Base-by-base conservation (phyloP, 2,113 vertebrate species). In the Trochalopteron elliotii region DNA sequence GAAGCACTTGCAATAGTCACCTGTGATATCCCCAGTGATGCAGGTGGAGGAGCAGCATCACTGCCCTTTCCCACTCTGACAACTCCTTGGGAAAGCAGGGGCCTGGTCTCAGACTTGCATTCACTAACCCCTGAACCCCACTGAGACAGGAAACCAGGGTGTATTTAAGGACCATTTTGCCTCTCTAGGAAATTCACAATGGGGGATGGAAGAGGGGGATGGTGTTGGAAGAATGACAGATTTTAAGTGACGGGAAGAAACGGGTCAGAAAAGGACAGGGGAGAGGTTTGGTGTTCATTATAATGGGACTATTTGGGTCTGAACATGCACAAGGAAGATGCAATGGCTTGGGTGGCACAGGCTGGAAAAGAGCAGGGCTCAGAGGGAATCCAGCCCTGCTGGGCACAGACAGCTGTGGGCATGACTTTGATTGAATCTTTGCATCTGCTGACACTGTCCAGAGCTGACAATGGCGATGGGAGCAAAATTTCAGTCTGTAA, bases 211-310 rank as follows among this genome's bases (percentile, higher is more conserved):
- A 30, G 40, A 77, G 82, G 63, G 80, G 75, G 45, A 30, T 7
- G 42, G 79, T 63, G 15, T 22, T 21, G 39, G 56, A 45, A 40
- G 49, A 78, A 37, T 67, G 80, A 57, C 30, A 64, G 53, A 25
- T 81, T 81, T 86, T 47, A 81, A 71, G 39, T 52, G 69, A 49
- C 31, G 52, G 52, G 70, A 91, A 91, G 17, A 94, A 84, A 64
- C 2, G 3, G 49, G 42, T 60, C 45, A 80, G 82, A 72, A 64
- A 15, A 56, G 49, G 39, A 12, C 24, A 84, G 37, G 44, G 35
- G 22, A 61, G 39, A 76, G n/a, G 31, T 81, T 64, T 13, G 21
- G 44, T 55, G 42, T 45, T 65, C 27, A 9, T 44, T n/a, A 40
- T 72, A 90, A 39, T 20, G 15, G 65, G 28, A 82, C 44, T 67